phyloP scores from a whole-genome alignment of 1,140 invertebrate genomes.

The Bombus polaris region DNA sequence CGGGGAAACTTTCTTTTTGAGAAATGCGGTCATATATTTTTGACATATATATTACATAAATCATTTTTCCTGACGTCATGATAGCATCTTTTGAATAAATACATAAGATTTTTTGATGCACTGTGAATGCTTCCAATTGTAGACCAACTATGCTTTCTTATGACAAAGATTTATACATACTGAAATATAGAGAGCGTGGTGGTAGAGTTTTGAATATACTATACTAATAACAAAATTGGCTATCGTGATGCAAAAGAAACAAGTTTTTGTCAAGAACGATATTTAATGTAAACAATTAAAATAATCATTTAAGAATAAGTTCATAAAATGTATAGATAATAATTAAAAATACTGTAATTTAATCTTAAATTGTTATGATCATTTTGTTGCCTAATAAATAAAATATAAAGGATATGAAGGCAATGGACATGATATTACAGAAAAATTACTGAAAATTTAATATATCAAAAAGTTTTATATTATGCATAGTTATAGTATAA shows the following conservation, averaged over 20 bases:
- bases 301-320: neutral
- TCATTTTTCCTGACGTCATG: neutral
- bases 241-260: too few species aligned
- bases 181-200: neutral
- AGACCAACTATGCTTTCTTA: neutral
- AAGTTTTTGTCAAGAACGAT: neutral
- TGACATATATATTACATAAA: neutral
- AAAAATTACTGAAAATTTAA: neutral
- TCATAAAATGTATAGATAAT: neutral
- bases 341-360: neutral
- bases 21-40: slow-evolving; percentile 2
- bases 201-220: neutral
- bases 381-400: neutral
- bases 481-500: neutral
- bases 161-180: neutral
- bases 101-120: neutral
- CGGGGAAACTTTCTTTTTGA: neutral
- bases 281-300: neutral
- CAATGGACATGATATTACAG: neutral
- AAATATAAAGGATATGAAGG: neutral
- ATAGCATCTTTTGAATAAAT: neutral
- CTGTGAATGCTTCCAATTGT: neutral
- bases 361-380: neutral
- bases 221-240: neutral
- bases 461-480: neutral